A percentile compares a stretch with the other conserved stretches of the same genome.
phyloP scores from a whole-genome alignment of 2,113 vertebrate genomes.

The Sus scrofa region T2T-Sscrofa CM000826.6:105457001-105457500 shows the following conservation, averaged over 20 bases:
- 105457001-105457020: background rate
- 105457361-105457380: background rate
- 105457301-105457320: conserved; percentile 21
- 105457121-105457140: background rate
- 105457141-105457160: background rate
- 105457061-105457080: conserved; percentile 24
- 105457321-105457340: background rate
- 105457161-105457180: background rate
- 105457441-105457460: background rate
- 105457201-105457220: background rate
- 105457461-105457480: background rate
- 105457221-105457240: background rate
- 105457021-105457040: background rate
- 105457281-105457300: background rate
- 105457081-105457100: background rate
- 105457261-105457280: background rate
- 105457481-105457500: background rate
- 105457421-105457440: background rate
- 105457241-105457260: background rate
- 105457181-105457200: background rate
- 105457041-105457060: background rate
- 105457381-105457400: background rate
- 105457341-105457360: background rate
- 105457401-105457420: background rate
- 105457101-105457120: background rate